Evolutionary conservation across 2,113 vertebrate genomes (phyloP), one percentile per base, ranked within the genome.

Genomic region (zebrafish (Danio rerio)): DNA sequence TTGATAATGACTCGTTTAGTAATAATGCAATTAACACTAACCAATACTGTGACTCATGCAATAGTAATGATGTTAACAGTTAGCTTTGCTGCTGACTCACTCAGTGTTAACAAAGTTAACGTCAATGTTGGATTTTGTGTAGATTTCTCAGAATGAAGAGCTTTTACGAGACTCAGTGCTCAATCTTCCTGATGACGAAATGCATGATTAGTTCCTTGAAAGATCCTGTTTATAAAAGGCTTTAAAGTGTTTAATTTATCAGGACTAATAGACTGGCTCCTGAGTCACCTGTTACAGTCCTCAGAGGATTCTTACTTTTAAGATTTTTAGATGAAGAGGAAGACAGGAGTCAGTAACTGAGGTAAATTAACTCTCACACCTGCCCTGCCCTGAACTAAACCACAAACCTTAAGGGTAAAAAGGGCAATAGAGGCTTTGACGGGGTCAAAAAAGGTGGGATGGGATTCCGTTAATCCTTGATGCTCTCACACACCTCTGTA

Each of bases 401-500:
- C 61, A 61, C 6, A 55, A 68, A 49, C 65, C 65, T 47, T 72
- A 76, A 68, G 79, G 83, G 77, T 75, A 53, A 59, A 45, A 13
- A 72, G 75, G 55, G 50, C 74, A 65, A 83, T 59, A 47, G 11
- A 71, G 58, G 83, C 62, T 83, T 84, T 86, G 70, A 84, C 77
- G 62, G 69, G 82, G 82, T 86, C 85, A 82, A 20, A 70, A 74
- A 61, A 86, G 82, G 79, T 84, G 79, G 82, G 72, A 71, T 74
- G 43, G 77, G 85, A 83, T 81, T 81, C 45, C 4, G 63, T 86
- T 89, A 86, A 89, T 84, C 79, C 84, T 47, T 81, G 71, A 81
- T 80, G 79, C 61, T 78, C 79, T 81, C 55, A 56, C 78, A 71
- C 73, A 76, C 78, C 42, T n/a, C 18, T 78, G 73, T 59, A 65